phyloP scores from a whole-genome alignment of 2,113 vertebrate genomes.

The Malurus alboscapulatus region DNA sequence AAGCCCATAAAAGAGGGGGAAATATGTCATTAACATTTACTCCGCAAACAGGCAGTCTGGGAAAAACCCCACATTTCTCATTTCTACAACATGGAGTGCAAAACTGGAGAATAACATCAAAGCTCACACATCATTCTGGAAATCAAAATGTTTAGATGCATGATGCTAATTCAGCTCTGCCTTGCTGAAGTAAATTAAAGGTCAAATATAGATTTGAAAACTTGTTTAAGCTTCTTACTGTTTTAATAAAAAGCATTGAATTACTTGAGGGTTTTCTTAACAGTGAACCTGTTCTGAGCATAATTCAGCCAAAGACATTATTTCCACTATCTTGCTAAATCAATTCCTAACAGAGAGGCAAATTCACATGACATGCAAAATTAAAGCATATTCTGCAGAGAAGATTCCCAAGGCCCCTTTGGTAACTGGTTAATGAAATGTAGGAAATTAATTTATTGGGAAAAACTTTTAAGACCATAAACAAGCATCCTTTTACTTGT shows the following conservation, averaged over 20 bases:
- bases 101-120: not conserved
- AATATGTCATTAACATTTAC: slow-evolving; percentile 44
- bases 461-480: not conserved
- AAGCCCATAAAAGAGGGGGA: slow-evolving; percentile 19
- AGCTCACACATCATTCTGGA: not conserved
- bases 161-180: not conserved
- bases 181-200: slow-evolving; percentile 34
- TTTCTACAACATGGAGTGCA: not conserved
- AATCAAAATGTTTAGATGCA: slow-evolving; percentile 22
- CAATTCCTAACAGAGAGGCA: not conserved
- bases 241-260: not conserved
- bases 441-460: slow-evolving; percentile 25
- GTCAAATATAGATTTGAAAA: slow-evolving; percentile 39
- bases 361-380: not conserved
- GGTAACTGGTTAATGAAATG: not conserved
- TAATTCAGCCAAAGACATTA: not conserved
- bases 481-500: not conserved
- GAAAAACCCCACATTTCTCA: not conserved
- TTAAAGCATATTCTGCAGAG: not conserved
- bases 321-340: not conserved
- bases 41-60: not conserved
- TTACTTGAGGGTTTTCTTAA: slow-evolving; percentile 8
- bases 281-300: not conserved
- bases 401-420: not conserved
- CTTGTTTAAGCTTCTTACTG: slow-evolving; percentile 24